A percentile compares a stretch with the other conserved stretches of the same genome.
These are phyloP conservation scores for Pteronotus mesoamericanus DNA, from an alignment of 2,797 vertebrate genomes.

Conservation along the genomic window DNA sequence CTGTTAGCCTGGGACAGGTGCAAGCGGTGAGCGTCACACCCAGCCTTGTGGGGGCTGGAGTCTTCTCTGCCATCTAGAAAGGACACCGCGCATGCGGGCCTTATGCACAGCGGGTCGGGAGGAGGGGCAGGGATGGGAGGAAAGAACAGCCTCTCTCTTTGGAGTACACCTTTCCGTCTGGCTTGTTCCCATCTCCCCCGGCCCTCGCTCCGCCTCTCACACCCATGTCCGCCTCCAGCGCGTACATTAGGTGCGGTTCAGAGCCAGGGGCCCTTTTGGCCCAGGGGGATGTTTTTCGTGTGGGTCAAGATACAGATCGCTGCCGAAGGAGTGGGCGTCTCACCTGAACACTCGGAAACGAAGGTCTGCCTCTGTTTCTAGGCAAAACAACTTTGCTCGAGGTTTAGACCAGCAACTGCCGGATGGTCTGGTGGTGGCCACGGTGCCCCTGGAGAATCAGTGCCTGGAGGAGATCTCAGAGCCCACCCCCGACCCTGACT, in stretches of 20 bases:
- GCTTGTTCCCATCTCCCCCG: not conserved
- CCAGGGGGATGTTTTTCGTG: not conserved
- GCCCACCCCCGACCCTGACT: slow-evolving; percentile 93
- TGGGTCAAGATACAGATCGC: not conserved
- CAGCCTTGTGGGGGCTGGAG: not conserved
- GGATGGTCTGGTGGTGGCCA: slow-evolving; percentile 95
- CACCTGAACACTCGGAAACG: not conserved
- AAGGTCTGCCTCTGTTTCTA: slow-evolving; percentile 72
- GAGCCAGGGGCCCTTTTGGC: not conserved
- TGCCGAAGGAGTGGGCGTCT: not conserved
- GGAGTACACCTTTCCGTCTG: not conserved
- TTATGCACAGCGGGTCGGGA: not conserved
- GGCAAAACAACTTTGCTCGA: slow-evolving; percentile 97
- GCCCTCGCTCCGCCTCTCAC: not conserved
- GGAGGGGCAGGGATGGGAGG: too few species aligned
- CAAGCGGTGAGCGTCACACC: not conserved
- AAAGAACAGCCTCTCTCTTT: not conserved
- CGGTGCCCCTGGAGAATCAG: slow-evolving; percentile 94
- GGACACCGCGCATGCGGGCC: not conserved
- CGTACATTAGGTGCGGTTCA: not conserved
- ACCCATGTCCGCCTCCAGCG: not conserved
- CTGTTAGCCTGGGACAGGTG: not conserved
- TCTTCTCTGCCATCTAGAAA: not conserved
- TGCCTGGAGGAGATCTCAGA: slow-evolving; percentile 96
- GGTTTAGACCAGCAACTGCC: slow-evolving; percentile 97